Evolutionary conservation across 2,113 vertebrate genomes (phyloP).

Genomic region (Trogon surrucura): DNA sequence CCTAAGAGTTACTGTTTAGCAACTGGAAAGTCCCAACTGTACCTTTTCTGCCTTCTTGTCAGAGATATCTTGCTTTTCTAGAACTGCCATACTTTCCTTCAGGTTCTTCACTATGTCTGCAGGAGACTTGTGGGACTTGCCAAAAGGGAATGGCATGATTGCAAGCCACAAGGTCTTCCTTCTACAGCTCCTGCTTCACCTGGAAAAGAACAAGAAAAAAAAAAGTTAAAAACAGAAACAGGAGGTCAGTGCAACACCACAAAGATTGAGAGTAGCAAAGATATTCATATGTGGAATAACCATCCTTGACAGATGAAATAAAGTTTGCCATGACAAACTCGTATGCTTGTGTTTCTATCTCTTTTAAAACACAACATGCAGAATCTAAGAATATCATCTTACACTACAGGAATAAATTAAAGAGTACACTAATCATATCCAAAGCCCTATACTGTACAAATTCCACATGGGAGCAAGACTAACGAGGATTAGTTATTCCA

Average conservation of each 20-base stretch:
- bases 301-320: not conserved
- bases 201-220: conserved; percentile 48
- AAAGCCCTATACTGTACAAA: not conserved
- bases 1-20: not conserved
- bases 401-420: not conserved
- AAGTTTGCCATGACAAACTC: not conserved
- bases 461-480: not conserved
- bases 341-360: not conserved
- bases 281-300: not conserved
- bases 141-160: conserved; percentile 96
- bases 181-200: conserved; percentile 81
- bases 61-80: conserved; percentile 93
- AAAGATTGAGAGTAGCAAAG: not conserved
- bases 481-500: not conserved
- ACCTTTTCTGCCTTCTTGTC: conserved; percentile 97
- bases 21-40: not conserved
- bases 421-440: not conserved
- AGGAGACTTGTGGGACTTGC: conserved; percentile 97
- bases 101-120: conserved; percentile 97
- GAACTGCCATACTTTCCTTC: conserved; percentile 94
- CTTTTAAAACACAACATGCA: not conserved
- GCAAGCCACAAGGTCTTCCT: conserved; percentile 71
- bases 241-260: not conserved
- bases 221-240: not conserved
- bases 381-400: not conserved